Percentiles rank a stretch among this genome's conserved stretches.
phyloP scores from a whole-genome alignment of 1,140 invertebrate species.

The Zaprionus inermis region DNA sequence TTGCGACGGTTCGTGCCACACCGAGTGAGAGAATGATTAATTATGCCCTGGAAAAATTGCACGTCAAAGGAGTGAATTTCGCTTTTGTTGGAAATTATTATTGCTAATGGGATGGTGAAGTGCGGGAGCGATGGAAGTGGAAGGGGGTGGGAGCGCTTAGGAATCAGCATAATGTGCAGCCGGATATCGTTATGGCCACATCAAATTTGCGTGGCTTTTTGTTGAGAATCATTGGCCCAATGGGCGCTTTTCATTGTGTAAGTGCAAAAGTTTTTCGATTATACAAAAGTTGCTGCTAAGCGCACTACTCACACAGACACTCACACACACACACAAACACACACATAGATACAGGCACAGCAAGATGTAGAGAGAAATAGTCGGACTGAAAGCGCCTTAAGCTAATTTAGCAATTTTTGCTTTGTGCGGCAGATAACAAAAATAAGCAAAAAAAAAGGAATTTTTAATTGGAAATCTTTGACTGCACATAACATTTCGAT shows the following conservation, averaged over 20 bases:
- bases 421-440: slow-evolving; percentile 49
- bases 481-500: slow-evolving; percentile 49
- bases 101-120: background rate
- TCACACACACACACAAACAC: slow-evolving; percentile 23
- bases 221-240: slow-evolving; percentile 57
- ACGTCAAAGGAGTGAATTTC: slow-evolving; percentile 74
- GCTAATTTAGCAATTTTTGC: slow-evolving; percentile 74
- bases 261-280: slow-evolving; percentile 77
- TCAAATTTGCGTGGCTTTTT: slow-evolving; percentile 55
- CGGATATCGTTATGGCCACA: slow-evolving; percentile 65
- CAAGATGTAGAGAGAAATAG: background rate
- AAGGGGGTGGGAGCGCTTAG: too few species aligned
- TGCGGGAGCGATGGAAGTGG: too few species aligned
- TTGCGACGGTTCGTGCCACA: too few species aligned
- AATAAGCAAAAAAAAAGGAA: slow-evolving; percentile 59
- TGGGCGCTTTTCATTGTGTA: slow-evolving; percentile 41
- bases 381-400: slow-evolving; percentile 50
- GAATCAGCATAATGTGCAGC: slow-evolving; percentile 15
- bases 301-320: slow-evolving; percentile 32
- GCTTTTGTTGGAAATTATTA: slow-evolving; percentile 39
- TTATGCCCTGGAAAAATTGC: slow-evolving; percentile 62
- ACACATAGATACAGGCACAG: background rate
- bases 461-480: slow-evolving; percentile 83
- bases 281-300: slow-evolving; percentile 54
- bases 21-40: slow-evolving; percentile 69